phyloP scores from a whole-genome alignment of 2,888 invertebrate species.

The Caenorhabditis sp. region DNA sequence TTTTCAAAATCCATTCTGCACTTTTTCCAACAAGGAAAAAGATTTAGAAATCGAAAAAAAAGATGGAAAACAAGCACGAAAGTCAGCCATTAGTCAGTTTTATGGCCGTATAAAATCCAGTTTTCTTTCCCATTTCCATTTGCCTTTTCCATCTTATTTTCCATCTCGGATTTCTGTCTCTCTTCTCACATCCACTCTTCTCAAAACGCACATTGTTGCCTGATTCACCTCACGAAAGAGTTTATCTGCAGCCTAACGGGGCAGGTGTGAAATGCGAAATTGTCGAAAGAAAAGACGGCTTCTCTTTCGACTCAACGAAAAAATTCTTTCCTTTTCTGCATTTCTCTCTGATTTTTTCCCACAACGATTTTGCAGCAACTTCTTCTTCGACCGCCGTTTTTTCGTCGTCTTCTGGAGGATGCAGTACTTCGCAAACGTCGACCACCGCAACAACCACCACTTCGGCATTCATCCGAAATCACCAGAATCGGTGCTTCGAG shows the following conservation, averaged over 20 bases:
- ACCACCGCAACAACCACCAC: background rate
- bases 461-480: background rate
- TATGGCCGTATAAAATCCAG: constrained; percentile 38
- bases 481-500: constrained; percentile 3
- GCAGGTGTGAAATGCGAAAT: constrained; percentile 8
- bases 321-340: background rate
- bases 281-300: background rate
- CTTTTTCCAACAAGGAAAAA: too few species aligned
- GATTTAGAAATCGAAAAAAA: background rate
- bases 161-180: constrained; percentile 22
- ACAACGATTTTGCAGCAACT: constrained; percentile 18
- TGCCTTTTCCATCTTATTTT: constrained; percentile 12
- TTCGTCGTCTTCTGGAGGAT: background rate
- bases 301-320: constrained; percentile 1
- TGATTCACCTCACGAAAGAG: background rate
- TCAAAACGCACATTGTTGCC: background rate
- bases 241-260: background rate
- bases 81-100: constrained; percentile 32
- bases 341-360: background rate
- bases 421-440: too few species aligned
- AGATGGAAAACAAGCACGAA: constrained; percentile 17
- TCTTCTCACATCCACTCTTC: background rate
- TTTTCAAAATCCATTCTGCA: background rate
- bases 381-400: background rate
- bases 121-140: constrained; percentile 11